These are phyloP conservation scores for Molossus molossus DNA, from an alignment of 2,797 vertebrate genomes.

Conservation along the genomic window DNA sequence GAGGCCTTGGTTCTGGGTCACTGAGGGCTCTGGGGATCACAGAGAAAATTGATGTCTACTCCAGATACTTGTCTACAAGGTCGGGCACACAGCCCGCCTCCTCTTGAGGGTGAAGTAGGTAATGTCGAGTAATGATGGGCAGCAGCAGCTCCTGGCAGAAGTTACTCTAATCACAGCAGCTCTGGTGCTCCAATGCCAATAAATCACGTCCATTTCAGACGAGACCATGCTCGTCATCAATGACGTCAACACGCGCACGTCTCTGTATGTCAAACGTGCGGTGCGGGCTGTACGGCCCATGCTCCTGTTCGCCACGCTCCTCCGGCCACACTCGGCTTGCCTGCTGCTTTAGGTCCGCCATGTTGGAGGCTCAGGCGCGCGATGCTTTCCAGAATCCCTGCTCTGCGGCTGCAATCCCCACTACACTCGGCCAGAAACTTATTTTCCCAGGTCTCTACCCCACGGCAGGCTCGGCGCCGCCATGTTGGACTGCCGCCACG, in stretches of 20 bases:
- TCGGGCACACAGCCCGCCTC: conserved; percentile 94
- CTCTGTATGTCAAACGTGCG: conserved; percentile 98
- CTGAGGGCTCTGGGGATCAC: conserved; percentile 93
- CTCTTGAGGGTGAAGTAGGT: conserved; percentile 96
- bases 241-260: conserved; percentile 98
- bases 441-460: no score
- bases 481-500: no score
- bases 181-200: conserved; percentile 96
- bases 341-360: conserved; percentile 86
- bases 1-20: conserved; percentile 83
- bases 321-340: conserved; percentile 94
- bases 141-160: conserved; percentile 97
- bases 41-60: conserved; percentile 97
- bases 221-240: conserved; percentile 96
- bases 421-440: background rate
- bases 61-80: conserved; percentile 97
- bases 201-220: conserved; percentile 97
- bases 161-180: conserved; percentile 97
- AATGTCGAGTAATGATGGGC: conserved; percentile 96
- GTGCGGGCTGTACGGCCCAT: conserved; percentile 96
- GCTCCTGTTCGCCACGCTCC: conserved; percentile 94
- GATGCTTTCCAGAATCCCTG: conserved; percentile 62
- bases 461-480: no score
- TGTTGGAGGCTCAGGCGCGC: conserved; percentile 81
- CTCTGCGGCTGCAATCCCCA: conserved; percentile 59